These are phyloP conservation scores for Cerastis leucographa DNA, from an alignment of 2,888 invertebrate species.

Conservation along the genomic window DNA sequence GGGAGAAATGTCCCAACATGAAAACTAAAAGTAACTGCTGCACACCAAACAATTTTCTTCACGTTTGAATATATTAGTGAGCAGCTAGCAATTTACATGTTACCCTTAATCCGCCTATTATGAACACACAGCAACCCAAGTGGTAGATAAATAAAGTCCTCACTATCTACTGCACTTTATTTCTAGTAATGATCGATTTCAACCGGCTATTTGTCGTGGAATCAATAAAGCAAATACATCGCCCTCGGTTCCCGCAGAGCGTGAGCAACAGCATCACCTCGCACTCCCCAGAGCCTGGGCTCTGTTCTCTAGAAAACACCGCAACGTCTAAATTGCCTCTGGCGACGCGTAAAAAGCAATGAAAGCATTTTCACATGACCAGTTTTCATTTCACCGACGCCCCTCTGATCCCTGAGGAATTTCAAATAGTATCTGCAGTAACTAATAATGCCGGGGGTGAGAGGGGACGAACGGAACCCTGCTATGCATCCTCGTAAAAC, in stretches of 20 bases:
- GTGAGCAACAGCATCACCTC: slow-evolving; percentile 79
- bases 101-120: background rate
- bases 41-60: too few species aligned
- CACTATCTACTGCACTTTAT: slow-evolving; percentile 13
- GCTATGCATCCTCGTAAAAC: slow-evolving; percentile 75
- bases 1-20: background rate
- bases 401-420: slow-evolving; percentile 87
- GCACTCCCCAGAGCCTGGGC: slow-evolving; percentile 72
- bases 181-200: slow-evolving; percentile 59
- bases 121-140: background rate
- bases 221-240: slow-evolving; percentile 78
- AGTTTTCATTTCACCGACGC: slow-evolving; percentile 87
- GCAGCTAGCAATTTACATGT: background rate
- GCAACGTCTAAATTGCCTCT: slow-evolving; percentile 87
- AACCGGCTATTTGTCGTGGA: slow-evolving; percentile 68
- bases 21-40: background rate
- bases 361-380: slow-evolving; percentile 89
- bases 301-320: slow-evolving; percentile 81
- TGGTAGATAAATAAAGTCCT: slow-evolving; percentile 22
- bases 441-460: slow-evolving; percentile 84
- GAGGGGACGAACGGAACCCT: slow-evolving; percentile 69
- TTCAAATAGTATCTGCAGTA: slow-evolving; percentile 87
- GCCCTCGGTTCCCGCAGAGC: slow-evolving; percentile 76
- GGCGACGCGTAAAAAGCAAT: slow-evolving; percentile 89
- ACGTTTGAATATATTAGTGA: background rate